Evolutionary conservation across 2,888 invertebrate species (phyloP).

Genomic region (Campaea margaritaria): DNA sequence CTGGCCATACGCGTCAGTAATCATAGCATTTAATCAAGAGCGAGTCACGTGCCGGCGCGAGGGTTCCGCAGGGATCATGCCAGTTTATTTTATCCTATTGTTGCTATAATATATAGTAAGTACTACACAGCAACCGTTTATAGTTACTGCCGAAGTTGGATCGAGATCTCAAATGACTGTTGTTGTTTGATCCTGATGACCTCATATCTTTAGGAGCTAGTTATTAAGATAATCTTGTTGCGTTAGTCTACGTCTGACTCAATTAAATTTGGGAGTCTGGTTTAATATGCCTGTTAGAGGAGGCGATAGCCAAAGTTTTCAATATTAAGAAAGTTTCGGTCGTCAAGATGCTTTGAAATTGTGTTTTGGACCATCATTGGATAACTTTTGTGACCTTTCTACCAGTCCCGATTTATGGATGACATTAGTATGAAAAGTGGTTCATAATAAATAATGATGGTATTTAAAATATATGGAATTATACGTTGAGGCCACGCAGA

Average conservation of each 20-base stretch:
- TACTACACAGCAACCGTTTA: constrained; percentile 6
- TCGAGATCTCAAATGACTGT: constrained; percentile 29
- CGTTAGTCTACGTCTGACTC: constrained; percentile 16
- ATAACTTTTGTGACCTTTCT: neutral
- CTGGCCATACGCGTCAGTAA: constrained; percentile 32
- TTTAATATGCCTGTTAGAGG: constrained; percentile 22
- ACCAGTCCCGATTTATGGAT: neutral
- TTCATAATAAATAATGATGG: neutral
- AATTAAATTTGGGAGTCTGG: constrained; percentile 29
- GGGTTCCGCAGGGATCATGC: constrained; percentile 33
- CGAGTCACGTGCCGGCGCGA: constrained; percentile 40
- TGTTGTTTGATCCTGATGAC: constrained; percentile 29
- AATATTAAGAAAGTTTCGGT: constrained; percentile 30
- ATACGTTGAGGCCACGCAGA: neutral
- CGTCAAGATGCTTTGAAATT: constrained; percentile 16
- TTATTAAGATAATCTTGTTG: constrained; percentile 30
- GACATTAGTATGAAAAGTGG: neutral
- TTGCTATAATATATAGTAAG: constrained; percentile 9
- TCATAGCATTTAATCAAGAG: constrained; percentile 42
- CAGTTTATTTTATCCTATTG: constrained; percentile 33
- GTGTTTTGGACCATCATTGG: constrained; percentile 7
- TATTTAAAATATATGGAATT: neutral
- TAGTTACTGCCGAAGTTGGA: constrained; percentile 14
- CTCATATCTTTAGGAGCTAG: constrained; percentile 30
- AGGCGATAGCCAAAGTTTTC: constrained; percentile 27